Evolutionary conservation across 2,888 invertebrate species (phyloP).

Genomic region (Sabatieria punctata): DNA sequence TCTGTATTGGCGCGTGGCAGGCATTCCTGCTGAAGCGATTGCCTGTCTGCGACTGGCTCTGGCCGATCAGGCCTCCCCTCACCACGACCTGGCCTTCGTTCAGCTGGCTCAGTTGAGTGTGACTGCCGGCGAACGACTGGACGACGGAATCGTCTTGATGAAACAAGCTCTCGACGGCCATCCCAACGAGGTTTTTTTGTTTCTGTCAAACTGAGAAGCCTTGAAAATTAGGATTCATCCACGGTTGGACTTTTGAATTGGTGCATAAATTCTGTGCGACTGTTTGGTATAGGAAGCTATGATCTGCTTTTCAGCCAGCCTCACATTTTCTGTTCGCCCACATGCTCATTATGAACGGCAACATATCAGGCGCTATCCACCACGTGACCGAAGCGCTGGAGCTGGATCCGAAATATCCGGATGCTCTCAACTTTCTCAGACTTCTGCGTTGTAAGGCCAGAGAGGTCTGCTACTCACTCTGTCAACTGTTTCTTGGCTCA

Average conservation of each 20-base stretch:
- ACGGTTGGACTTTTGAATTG: no score
- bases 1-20: constrained; percentile 57
- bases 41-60: constrained; percentile 51
- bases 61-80: constrained; percentile 2
- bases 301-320: constrained; percentile 42
- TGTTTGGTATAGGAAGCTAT: neutral
- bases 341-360: constrained; percentile 47
- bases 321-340: constrained; percentile 51
- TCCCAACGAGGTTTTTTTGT: constrained; percentile 43
- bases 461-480: neutral
- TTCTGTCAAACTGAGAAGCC: neutral
- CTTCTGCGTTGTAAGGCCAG: constrained; percentile 1
- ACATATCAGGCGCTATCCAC: constrained; percentile 42
- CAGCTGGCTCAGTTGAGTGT: constrained; percentile 50
- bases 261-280: no score
- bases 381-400: constrained; percentile 30
- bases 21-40: constrained; percentile 49
- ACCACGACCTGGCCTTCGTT: constrained; percentile 47
- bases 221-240: no score
- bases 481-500: neutral
- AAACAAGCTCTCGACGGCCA: constrained; percentile 47
- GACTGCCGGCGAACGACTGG: constrained; percentile 42
- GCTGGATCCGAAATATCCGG: constrained; percentile 25
- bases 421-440: constrained; percentile 11
- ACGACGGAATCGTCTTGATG: constrained; percentile 46